Conservation (phyloP, 2,888 invertebrate species). For the Rhabditoides inermis region DNA sequence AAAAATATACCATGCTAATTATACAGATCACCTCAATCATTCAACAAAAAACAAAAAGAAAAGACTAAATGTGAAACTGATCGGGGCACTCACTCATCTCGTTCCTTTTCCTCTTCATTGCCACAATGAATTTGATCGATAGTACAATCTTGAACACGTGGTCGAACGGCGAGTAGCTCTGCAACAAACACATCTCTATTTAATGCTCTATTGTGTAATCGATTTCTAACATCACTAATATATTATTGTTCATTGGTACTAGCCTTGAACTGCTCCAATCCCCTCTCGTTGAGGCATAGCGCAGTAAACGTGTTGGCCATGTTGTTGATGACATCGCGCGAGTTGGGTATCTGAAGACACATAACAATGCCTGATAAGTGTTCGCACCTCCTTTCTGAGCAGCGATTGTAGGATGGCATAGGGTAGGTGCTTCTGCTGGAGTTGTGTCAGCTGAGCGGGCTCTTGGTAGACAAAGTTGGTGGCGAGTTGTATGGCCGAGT, state of each 20-base stretch:
- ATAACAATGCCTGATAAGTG: background rate
- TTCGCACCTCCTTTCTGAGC: conserved; percentile 69
- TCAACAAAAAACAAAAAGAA: conserved; percentile 3
- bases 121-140: conserved; percentile 73
- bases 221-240: background rate
- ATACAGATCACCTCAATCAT: conserved; percentile 30
- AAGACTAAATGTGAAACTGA: background rate
- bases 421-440: conserved; percentile 78
- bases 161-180: conserved; percentile 64
- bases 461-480: conserved; percentile 69
- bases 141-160: conserved; percentile 70
- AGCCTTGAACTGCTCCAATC: conserved; percentile 68
- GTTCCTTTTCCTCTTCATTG: conserved; percentile 73
- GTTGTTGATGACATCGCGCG: conserved; percentile 65
- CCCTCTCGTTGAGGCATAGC: conserved; percentile 72
- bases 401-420: conserved; percentile 76
- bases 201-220: background rate
- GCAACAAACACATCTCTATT: background rate
- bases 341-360: conserved; percentile 57
- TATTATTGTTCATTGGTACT: too few species aligned
- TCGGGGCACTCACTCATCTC: conserved; percentile 58
- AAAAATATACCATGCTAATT: background rate
- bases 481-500: conserved; percentile 28
- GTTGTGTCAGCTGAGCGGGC: conserved; percentile 71
- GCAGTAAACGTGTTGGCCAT: conserved; percentile 79